Base-by-base conservation (phyloP, 2,113 vertebrate genomes). In the Romanogobio albipinnatus region DNA sequence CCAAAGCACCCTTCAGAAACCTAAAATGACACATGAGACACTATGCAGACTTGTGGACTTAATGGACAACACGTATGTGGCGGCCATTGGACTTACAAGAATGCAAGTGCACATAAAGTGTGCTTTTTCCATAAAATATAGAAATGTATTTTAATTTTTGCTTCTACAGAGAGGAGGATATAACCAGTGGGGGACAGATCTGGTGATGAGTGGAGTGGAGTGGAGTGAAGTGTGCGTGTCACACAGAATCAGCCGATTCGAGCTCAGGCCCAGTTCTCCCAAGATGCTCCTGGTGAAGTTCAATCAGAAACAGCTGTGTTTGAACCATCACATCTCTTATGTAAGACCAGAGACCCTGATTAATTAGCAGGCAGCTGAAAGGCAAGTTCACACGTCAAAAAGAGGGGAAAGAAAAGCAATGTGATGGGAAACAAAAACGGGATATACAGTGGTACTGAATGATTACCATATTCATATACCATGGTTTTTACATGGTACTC, bases 221-320 rank as follows among this genome's bases (percentile, higher is more conserved):
- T 51, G 49, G 49, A 51, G 24, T 29, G 24, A 64, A 26, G 11
- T 33, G 62, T 64, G 29, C 1, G 5, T 64, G 45, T 76, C 13
- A 53, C 19, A 56, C 53, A 56, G 53, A 33, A 76, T 76, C 24
- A 76, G 74, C 14, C 29, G 15, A 78, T 80, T 84, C 78, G 77
- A 89, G 88, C 88, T 86, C 24, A 36, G 29, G 36, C 49, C 24
- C 53, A 62, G 36, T 68, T 76, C 29, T 87, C 62, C 68, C n/a
- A 17, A 76, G 78, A 81, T 58, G 68, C 26, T 74, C 36, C 10
- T 62, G 64, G 24, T 66, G 56, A 66, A 49, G 45, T 81, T 51
- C 29, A 81, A 51, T 33, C 5, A 29, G 39, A 68, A 81, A 39
- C 78, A 76, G 78, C 39, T 81, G 56, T 49, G 53, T 70, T 78